These are phyloP conservation scores for Pantherophis guttatus DNA, from an alignment of 2,113 vertebrate species.

Conservation along the genomic window DNA sequence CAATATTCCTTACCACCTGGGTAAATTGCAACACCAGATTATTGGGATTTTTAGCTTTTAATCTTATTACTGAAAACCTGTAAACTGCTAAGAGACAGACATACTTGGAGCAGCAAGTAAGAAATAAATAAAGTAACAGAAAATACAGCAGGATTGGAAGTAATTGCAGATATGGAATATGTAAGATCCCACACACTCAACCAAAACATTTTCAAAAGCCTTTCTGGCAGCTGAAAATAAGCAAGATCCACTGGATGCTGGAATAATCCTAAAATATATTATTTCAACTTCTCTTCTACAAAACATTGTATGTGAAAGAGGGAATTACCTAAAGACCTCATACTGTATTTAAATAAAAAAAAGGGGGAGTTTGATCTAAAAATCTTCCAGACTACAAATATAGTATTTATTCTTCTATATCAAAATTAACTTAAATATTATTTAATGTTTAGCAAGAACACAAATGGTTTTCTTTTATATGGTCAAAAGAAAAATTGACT, in stretches of 20 bases:
- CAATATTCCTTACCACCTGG: not conserved
- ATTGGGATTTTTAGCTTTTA: not conserved
- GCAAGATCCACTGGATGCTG: not conserved
- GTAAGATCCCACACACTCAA: not conserved
- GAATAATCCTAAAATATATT: not conserved
- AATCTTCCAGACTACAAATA: not conserved
- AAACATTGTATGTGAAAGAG: not conserved
- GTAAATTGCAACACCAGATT: not conserved
- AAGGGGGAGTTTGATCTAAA: not conserved
- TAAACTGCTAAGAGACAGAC: not conserved
- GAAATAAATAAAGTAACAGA: not conserved
- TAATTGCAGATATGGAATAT: not conserved
- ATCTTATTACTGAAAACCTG: not conserved
- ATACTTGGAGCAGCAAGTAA: not conserved
- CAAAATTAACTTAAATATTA: not conserved
- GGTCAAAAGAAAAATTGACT: slow-evolving; percentile 45
- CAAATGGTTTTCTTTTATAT: slow-evolving; percentile 23
- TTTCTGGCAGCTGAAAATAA: not conserved
- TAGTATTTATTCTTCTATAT: not conserved
- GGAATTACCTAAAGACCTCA: not conserved
- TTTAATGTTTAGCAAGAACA: slow-evolving; percentile 5
- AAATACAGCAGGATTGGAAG: not conserved
- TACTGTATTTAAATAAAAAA: not conserved
- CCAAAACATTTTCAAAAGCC: not conserved
- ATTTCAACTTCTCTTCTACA: not conserved